Conservation (phyloP, 2,113 vertebrate species). For the Aplodontia rufa region DNA sequence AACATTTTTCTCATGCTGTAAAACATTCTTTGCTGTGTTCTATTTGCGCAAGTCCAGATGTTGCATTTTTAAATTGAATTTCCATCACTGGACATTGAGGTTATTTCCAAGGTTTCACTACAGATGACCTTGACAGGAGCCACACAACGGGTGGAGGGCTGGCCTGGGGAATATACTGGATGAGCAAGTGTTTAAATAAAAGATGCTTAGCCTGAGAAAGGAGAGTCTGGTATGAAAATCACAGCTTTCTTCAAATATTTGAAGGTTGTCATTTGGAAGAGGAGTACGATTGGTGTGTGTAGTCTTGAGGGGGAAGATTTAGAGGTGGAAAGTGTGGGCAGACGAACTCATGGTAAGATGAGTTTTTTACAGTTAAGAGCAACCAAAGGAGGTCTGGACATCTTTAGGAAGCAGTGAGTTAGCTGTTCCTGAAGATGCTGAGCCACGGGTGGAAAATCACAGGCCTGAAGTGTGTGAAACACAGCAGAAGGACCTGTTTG, state of each 20-base stretch:
- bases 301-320: neutral
- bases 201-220: neutral
- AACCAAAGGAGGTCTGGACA: neutral
- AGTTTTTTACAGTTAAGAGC: neutral
- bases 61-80: neutral
- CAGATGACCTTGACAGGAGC: neutral
- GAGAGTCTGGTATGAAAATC: neutral
- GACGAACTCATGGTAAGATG: neutral
- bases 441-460: neutral
- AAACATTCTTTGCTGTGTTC: neutral
- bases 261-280: neutral
- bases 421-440: neutral
- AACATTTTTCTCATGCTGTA: neutral
- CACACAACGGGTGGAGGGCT: fast-evolving
- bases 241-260: neutral
- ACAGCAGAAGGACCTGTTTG: neutral
- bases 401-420: neutral
- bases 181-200: neutral
- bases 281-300: neutral
- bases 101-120: neutral
- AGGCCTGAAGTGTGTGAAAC: neutral
- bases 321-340: neutral
- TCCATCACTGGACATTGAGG: neutral
- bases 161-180: neutral
- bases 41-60: neutral